Evolutionary conservation across 37 sponge, comb jelly and placozoan species (phyloP), one percentile per base, ranked within the genome.

Genomic region (Halisarca cf. caerulea): DNA sequence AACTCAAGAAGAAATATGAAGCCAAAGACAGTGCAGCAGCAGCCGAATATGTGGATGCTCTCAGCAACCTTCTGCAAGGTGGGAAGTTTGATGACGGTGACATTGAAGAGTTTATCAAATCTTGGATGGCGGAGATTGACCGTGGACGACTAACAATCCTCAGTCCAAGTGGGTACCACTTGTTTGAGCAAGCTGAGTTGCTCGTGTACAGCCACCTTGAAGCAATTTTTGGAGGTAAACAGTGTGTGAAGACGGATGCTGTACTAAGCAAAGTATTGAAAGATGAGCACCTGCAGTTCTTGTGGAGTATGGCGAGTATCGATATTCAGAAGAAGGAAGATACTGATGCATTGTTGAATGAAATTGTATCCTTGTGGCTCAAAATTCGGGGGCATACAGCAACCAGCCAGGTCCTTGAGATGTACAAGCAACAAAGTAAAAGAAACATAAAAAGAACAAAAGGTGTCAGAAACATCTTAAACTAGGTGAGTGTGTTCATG

Each of bases 121-220:
- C 57, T 54, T 17, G 57, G 17, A 54, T 54, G 57, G 17, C 57
- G 57, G 57, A 54, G 57, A 54, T 54, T 17, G 15, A 54, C 57
- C 57, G 57, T 54, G 57, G 57, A 18, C 15, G 57, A 54, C 57
- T 54, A 54, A 54, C 57, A 54, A 54, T 54, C 57, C 57, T 54
- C 57, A 54, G 17, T 54, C 57, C 57, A 54, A 54, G 57, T 54
- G 57, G 57, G 57, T 17, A 54, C 57, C 57, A 54, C 15, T 54
- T 54, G 57, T 54, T 18, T 54, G 57, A 54, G 57, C 57, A 54
- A 54, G 57, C 57, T 54, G 57, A 54, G 57, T 54, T 54, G 57
- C 57, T 54, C 57, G 57, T 54, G 57, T 54, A 54, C 57, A 54
- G 57, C 57, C 57, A 54, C 57, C 57, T 54, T 54, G 57, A 54